Base-by-base conservation (phyloP, 2,113 vertebrate genomes). In the Macquaria ambigua region DNA sequence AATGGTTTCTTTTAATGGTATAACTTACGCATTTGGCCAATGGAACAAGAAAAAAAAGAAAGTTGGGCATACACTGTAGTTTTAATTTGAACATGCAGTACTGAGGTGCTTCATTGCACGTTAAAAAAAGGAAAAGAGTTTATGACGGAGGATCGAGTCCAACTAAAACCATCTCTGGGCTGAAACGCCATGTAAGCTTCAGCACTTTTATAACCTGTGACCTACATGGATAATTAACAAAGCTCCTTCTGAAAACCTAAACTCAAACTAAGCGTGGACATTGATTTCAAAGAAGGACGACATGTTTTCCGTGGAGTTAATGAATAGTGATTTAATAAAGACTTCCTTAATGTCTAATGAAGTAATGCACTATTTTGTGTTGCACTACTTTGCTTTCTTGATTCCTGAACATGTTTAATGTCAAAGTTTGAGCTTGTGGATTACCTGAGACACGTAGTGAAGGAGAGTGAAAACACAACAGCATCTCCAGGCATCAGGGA, bases 1-100 rank as follows among this genome's bases (percentile, higher is more conserved):
- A 92, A 91, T 61, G 80, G 79, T 81, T 87, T 87, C 68, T 93
- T 87, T 92, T 89, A 90, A 93, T 87, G 88, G 84, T 82, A 25
- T 83, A 83, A 92, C 71, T 78, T 92, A 75, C 68, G 85, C 87
- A 90, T 85, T 81, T 80, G 76, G 85, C 73, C 87, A 66, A 52
- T 67, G 87, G 89, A 90, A 93, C 39, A 86, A 84, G 64, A 86
- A 84, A 31, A 77, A 62, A 85, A 85, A 87, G n/a, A n/a, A 68
- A 79, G 59, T 84, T 87, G 87, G 84, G 78, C 34, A 55, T 31
- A 71, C 23, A 1, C 41, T 64, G 58, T 23, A 77, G 83, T 67
- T 84, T 90, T 90, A 74, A 90, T 87, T 46, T 56, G 79, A 87
- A 90, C 82, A 85, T 79, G 74, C 75, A 82, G 79, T 55, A n/a